phyloP scores from a whole-genome alignment of 2,113 vertebrate genomes.

The Lampris megalopsis region DNA sequence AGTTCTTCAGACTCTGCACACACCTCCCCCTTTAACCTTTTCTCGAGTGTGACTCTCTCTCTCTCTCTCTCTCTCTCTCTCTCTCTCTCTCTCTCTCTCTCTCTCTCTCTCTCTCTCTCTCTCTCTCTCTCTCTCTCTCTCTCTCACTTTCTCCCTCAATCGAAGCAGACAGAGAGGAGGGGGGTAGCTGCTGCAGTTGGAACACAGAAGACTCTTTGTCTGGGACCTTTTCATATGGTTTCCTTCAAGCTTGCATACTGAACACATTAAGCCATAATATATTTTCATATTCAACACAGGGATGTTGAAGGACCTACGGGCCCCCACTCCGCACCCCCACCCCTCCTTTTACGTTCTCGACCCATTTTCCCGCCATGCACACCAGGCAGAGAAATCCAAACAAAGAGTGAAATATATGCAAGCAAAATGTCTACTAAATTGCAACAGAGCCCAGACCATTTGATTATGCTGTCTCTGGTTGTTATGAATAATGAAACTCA shows the following conservation, averaged over 20 bases:
- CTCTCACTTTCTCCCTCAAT: constrained; percentile 40
- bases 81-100: constrained; percentile 18
- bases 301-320: constrained; percentile 61
- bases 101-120: constrained; percentile 29
- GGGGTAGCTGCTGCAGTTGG: constrained; percentile 63
- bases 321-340: constrained; percentile 24
- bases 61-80: constrained; percentile 20
- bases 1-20: constrained; percentile 59
- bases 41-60: constrained; percentile 18
- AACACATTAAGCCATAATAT: constrained; percentile 86
- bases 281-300: constrained; percentile 80
- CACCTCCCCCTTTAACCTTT: constrained; percentile 59
- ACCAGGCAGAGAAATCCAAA: constrained; percentile 51
- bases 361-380: constrained; percentile 57
- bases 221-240: constrained; percentile 85
- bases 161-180: constrained; percentile 67
- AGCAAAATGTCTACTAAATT: constrained; percentile 39
- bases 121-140: constrained; percentile 17
- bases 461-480: constrained; percentile 10
- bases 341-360: constrained; percentile 38
- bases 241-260: constrained; percentile 86
- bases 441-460: constrained; percentile 30
- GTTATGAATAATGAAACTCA: constrained; percentile 38
- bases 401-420: constrained; percentile 42
- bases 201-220: constrained; percentile 86